These are phyloP conservation scores for Parapsyche elsis DNA, from an alignment of 1,140 invertebrate species.

Conservation along the genomic window DNA sequence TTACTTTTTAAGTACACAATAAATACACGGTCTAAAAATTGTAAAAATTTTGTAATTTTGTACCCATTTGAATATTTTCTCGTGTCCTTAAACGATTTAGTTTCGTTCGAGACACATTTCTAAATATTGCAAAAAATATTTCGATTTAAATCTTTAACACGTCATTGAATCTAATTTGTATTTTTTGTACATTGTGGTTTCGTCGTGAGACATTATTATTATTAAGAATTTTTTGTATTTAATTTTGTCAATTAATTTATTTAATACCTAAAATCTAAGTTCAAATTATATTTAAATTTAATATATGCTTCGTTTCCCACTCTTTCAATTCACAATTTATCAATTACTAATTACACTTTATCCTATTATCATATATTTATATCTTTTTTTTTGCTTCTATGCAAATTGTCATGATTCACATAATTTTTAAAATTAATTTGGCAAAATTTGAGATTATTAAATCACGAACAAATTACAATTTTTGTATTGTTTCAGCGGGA, in stretches of 20 bases:
- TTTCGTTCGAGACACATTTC: neutral
- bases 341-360: constrained; percentile 33
- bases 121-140: constrained; percentile 35
- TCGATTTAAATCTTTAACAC: constrained; percentile 28
- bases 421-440: constrained; percentile 32
- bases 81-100: neutral
- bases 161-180: constrained; percentile 33
- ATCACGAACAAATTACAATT: constrained; percentile 2
- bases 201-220: constrained; percentile 50
- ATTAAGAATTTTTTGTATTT: constrained; percentile 35
- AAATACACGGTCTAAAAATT: constrained; percentile 20
- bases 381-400: constrained; percentile 6
- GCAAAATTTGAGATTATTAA: constrained; percentile 41
- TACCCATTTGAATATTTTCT: constrained; percentile 16
- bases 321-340: constrained; percentile 25
- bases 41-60: constrained; percentile 12
- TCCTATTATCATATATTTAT: constrained; percentile 37
- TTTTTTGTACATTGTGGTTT: constrained; percentile 56
- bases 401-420: constrained; percentile 40
- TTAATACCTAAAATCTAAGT: constrained; percentile 24
- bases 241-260: neutral
- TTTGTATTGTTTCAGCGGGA: neutral
- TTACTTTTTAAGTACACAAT: constrained; percentile 8
- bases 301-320: constrained; percentile 32
- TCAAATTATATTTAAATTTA: constrained; percentile 31